Evolutionary conservation across 2,797 vertebrate species (phyloP).

Genomic region (Rallus crepitans): DNA sequence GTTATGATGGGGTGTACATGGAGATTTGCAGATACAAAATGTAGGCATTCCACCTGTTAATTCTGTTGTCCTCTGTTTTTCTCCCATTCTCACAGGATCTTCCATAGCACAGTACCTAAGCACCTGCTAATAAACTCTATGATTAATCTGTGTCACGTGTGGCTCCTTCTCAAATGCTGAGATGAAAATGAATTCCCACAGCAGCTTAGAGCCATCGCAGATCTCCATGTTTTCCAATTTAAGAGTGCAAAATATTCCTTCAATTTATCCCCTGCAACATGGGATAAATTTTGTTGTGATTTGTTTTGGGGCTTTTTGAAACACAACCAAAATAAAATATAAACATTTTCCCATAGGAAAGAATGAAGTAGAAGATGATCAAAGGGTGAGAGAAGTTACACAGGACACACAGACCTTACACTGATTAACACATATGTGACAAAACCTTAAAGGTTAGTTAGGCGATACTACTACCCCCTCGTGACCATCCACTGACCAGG

Average conservation of each 20-base stretch:
- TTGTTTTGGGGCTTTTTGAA: neutral
- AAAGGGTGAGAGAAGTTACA: neutral
- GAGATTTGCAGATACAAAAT: neutral
- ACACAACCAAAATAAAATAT: neutral
- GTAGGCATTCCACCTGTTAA: neutral
- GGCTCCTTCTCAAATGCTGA: neutral
- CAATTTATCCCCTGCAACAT: neutral
- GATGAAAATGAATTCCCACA: neutral
- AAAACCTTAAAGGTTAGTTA: neutral
- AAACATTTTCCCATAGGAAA: neutral
- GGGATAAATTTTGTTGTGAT: neutral
- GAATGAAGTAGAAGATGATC: neutral
- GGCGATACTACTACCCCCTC: neutral
- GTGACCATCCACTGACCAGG: neutral
- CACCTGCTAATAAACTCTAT: neutral
- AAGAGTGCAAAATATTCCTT: neutral
- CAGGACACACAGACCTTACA: neutral
- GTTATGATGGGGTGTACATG: neutral
- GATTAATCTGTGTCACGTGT: neutral
- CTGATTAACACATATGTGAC: accelerated
- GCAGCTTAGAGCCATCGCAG: neutral
- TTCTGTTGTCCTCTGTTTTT: neutral
- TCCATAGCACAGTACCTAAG: neutral
- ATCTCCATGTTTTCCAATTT: neutral
- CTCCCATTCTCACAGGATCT: neutral